Conservation (phyloP, 2,888 invertebrate genomes). For the Drosophila austrosaltans region DNA sequence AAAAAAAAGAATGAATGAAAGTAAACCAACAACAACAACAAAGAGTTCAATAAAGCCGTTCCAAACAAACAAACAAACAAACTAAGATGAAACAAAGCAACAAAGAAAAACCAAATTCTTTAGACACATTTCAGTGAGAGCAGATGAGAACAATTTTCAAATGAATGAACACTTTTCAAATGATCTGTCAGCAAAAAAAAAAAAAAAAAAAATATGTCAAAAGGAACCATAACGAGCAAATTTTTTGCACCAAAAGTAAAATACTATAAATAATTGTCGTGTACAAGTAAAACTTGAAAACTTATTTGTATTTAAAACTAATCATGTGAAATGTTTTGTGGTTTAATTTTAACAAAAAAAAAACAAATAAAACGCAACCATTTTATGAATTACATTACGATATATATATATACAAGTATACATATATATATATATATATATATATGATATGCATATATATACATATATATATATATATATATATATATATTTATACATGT, state of each 20-base stretch:
- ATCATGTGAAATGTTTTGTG: constrained; percentile 72
- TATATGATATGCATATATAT: constrained; percentile 12
- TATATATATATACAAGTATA: constrained; percentile 37
- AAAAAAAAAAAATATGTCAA: constrained; percentile 27
- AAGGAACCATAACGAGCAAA: constrained; percentile 50
- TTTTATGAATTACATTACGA: constrained; percentile 72
- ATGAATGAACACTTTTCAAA: constrained; percentile 24
- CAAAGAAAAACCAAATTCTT: constrained; percentile 69
- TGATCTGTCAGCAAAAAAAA: constrained; percentile 32
- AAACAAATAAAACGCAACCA: constrained; percentile 51
- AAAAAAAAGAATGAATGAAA: constrained; percentile 42
- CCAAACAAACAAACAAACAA: constrained; percentile 62
- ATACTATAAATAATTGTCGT: constrained; percentile 67
- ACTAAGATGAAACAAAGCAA: constrained; percentile 44
- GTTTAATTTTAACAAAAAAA: constrained; percentile 62
- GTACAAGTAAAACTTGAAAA: constrained; percentile 35
- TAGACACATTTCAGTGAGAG: constrained; percentile 58
- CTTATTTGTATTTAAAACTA: constrained; percentile 59
- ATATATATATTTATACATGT: constrained; percentile 22
- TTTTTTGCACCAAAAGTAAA: constrained; percentile 64
- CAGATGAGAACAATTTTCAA: constrained; percentile 9
- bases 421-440: not conserved
- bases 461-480: constrained; percentile 10
- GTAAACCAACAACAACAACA: constrained; percentile 64
- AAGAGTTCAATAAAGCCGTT: constrained; percentile 74